These are phyloP conservation scores for Neomonachus schauinslandi DNA, from an alignment of 2,113 vertebrate species.

Conservation along the genomic window DNA sequence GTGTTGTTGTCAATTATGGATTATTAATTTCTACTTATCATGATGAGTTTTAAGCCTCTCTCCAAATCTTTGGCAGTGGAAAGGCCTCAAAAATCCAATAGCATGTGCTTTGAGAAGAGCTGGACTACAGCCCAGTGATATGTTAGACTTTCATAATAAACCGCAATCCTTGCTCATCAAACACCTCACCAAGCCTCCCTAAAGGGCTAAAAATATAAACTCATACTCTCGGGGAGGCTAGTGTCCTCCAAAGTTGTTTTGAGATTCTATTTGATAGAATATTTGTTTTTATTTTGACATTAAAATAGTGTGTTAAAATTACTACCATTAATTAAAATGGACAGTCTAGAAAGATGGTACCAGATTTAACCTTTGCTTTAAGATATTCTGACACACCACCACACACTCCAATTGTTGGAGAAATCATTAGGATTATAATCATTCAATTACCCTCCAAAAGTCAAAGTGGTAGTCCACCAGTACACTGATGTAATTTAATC, in stretches of 20 bases:
- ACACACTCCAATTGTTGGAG: neutral
- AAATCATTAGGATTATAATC: neutral
- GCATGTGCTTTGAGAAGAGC: neutral
- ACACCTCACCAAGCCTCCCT: neutral
- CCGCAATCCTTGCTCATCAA: neutral
- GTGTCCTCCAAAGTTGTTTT: neutral
- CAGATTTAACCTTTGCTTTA: neutral
- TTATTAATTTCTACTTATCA: neutral
- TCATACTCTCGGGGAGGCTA: neutral
- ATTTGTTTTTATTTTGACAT: neutral
- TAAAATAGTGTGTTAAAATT: constrained; percentile 21
- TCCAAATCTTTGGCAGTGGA: neutral
- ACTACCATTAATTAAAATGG: neutral
- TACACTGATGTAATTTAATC: neutral
- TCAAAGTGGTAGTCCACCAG: neutral
- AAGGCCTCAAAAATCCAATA: neutral
- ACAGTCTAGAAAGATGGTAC: neutral
- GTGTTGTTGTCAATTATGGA: neutral
- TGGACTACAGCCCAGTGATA: neutral
- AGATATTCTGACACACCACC: neutral
- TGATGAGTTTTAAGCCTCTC: neutral
- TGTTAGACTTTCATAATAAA: neutral
- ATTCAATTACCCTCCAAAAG: neutral
- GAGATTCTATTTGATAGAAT: neutral
- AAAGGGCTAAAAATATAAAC: neutral